These are phyloP conservation scores for Menura novaehollandiae DNA, from an alignment of 2,113 vertebrate genomes.

Conservation along the genomic window DNA sequence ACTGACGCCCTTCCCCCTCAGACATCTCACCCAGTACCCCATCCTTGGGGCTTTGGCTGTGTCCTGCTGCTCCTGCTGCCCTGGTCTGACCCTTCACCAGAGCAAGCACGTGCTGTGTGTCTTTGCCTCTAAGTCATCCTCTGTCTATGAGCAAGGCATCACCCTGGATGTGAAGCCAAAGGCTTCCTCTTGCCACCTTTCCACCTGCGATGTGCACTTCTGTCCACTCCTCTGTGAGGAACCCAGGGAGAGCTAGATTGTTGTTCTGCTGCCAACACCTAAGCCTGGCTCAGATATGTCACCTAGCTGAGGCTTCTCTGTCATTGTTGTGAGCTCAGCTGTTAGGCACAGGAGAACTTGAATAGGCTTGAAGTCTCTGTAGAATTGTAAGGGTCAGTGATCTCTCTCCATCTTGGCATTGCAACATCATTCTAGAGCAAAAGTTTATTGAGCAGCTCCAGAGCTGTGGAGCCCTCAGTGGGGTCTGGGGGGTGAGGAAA, in stretches of 20 bases:
- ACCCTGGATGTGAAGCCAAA: rapidly evolving
- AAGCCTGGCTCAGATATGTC: background rate
- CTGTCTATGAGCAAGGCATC: background rate
- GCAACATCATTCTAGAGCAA: background rate
- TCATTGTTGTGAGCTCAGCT: background rate
- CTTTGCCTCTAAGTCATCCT: background rate
- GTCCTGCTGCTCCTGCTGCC: background rate
- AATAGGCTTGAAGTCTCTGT: background rate
- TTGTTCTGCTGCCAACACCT: background rate
- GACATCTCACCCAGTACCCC: no score
- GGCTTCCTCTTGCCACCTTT: background rate
- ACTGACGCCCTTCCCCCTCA: rapidly evolving
- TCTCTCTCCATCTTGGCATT: background rate
- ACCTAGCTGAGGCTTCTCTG: background rate
- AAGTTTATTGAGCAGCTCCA: background rate
- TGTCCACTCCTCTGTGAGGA: background rate
- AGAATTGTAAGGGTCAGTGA: background rate
- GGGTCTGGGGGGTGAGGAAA: background rate
- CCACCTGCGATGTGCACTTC: background rate
- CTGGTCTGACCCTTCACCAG: background rate
- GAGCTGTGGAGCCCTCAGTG: background rate
- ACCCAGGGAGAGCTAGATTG: background rate
- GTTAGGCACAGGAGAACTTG: background rate
- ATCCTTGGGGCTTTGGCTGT: background rate
- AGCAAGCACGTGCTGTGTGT: background rate